Percentiles rank a stretch among this genome's conserved stretches.
Evolutionary conservation across 2,888 invertebrate genomes (phyloP).

Genomic region (Busseola fusca): DNA sequence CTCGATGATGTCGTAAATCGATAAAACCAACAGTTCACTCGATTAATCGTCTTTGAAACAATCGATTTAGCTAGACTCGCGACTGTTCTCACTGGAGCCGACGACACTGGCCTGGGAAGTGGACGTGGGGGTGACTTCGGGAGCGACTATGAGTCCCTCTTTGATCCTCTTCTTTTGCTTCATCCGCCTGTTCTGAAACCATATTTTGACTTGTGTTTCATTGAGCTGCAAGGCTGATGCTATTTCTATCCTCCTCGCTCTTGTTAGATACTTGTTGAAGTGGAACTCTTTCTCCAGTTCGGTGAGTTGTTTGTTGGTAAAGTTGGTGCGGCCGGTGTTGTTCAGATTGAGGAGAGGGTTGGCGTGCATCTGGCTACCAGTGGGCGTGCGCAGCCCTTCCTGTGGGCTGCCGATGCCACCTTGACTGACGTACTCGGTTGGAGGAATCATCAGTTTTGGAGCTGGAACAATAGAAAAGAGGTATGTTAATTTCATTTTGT

Average conservation of each 20-base stretch:
- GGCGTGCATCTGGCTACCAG: conserved; percentile 83
- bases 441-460: conserved; percentile 90
- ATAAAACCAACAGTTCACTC: conserved; percentile 55
- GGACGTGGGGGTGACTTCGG: conserved; percentile 86
- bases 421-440: conserved; percentile 85
- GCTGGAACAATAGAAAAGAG: conserved; percentile 83
- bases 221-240: conserved; percentile 98
- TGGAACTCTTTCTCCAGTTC: conserved; percentile 99
- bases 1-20: conserved; percentile 37
- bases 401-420: conserved; percentile 86
- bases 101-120: conserved; percentile 78
- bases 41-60: conserved; percentile 56
- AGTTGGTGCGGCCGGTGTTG: conserved; percentile 98
- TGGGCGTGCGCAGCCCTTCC: conserved; percentile 85
- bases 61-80: conserved; percentile 90
- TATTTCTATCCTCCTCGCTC: conserved; percentile 99
- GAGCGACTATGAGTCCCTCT: conserved; percentile 93
- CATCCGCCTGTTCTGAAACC: conserved; percentile 99
- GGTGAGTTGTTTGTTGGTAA: conserved; percentile 99
- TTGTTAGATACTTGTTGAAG: conserved; percentile 99
- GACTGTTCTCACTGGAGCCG: conserved; percentile 92
- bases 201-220: conserved; percentile 99
- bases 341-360: conserved; percentile 89
- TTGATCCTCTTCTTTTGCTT: conserved; percentile 99
- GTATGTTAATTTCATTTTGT: conserved; percentile 6